Base-by-base conservation (phyloP, 2,113 vertebrate species). In the Nothocercus julius region DNA sequence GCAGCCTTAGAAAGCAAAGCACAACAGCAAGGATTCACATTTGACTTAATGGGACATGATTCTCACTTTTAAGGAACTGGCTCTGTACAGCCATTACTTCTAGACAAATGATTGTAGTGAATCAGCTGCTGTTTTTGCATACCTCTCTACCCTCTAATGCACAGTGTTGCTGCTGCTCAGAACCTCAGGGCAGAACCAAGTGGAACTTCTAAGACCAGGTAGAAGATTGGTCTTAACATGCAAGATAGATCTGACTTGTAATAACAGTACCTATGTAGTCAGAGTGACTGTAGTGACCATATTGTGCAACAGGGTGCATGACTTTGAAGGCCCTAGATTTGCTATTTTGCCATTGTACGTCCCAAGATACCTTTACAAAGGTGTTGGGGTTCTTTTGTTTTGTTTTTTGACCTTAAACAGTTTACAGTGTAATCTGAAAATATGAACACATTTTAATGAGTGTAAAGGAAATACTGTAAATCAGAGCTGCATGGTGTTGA, bases 41-140 rank as follows among this genome's bases (percentile, higher is more conserved):
- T 49, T 69, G 79, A 58, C 67, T 82, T 82, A 19, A 77, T 0
- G 0, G n/a, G 40, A 74, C 72, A 73, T 0, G 0, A 19, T 76
- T 5, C 45, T 87, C 17, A 49, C 85, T 93, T 92, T 87, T 62
- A 58, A 93, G 82, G 54, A 80, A 40, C 25, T 40, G 24, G 3
- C 32, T 85, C 72, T 76, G 38, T 66, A 89, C 58, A 14, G 42
- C 40, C 40, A 42, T 42, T 56, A 21, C 13, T 28, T 51, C 40
- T 54, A 76, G 63, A 63, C 13, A 78, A 87, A 82, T 34, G 4
- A 70, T 70, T 2, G 1, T 34, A 85, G 27, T 16, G 36, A 72
- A n/a, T 70, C 44, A 66, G 17, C 22, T 70, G 30, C 49, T 87
- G 38, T 19, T 30, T 93, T 87, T 88, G 62, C 83, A 7, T 73